These are phyloP conservation scores for Selene dorsalis DNA, from an alignment of 2,797 vertebrate species.

Conservation along the genomic window DNA sequence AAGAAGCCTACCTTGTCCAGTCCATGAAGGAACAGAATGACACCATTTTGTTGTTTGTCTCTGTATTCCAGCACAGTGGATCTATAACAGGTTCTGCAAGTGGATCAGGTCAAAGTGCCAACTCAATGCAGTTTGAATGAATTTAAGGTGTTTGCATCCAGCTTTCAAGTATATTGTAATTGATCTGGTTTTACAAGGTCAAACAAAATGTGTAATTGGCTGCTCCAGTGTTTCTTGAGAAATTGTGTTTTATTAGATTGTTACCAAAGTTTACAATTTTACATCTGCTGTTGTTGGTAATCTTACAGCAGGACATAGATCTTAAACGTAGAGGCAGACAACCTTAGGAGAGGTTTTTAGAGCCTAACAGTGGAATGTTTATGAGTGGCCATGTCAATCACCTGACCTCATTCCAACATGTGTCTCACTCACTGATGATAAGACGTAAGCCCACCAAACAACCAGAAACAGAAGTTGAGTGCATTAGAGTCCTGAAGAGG, in stretches of 20 bases:
- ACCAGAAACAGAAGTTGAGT: constrained; percentile 15
- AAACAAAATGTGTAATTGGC: constrained; percentile 20
- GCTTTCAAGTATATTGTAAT: background rate
- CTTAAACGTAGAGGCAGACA: constrained; percentile 25
- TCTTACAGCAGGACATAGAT: constrained; percentile 4
- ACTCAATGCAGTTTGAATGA: constrained; percentile 4
- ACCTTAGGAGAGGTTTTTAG: constrained; percentile 10
- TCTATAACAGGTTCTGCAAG: background rate
- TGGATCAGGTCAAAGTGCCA: background rate
- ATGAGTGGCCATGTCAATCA: constrained; percentile 21
- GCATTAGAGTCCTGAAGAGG: constrained; percentile 17
- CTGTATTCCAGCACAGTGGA: background rate
- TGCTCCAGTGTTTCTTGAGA: background rate
- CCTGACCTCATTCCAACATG: constrained; percentile 28
- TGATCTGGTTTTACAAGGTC: background rate
- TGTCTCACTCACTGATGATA: constrained; percentile 28
- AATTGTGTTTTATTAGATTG: background rate
- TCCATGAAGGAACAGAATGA: background rate
- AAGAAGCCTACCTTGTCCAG: constrained; percentile 13
- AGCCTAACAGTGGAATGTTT: constrained; percentile 21
- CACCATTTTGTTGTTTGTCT: constrained; percentile 6
- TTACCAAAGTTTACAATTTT: background rate
- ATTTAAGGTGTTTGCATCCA: constrained; percentile 8
- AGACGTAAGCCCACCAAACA: constrained; percentile 13
- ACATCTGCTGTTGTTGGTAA: background rate